These are phyloP conservation scores for Macaria liturata DNA, from an alignment of 2,888 invertebrate genomes.

Conservation along the genomic window DNA sequence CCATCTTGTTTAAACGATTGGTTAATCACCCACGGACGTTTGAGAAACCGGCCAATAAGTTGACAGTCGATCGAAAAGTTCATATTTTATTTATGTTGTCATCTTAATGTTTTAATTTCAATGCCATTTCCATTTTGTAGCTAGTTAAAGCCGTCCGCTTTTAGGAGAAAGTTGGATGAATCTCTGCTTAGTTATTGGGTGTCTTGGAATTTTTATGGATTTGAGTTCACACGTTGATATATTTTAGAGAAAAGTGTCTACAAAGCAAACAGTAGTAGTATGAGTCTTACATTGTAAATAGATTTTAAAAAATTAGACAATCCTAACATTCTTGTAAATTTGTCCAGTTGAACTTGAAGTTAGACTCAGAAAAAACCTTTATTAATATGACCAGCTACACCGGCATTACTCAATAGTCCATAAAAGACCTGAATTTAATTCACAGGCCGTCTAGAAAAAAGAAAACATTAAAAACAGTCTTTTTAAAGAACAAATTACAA, in stretches of 20 bases:
- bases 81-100: constrained; percentile 3
- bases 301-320: too few species aligned
- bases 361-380: too few species aligned
- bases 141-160: constrained; percentile 9
- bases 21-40: constrained; percentile 14
- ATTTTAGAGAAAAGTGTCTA: too few species aligned
- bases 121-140: constrained; percentile 19
- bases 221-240: constrained; percentile 8
- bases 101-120: constrained; percentile 15
- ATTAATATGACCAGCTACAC: too few species aligned
- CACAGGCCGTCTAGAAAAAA: background rate
- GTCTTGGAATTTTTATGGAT: constrained; percentile 16
- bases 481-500: constrained; percentile 1
- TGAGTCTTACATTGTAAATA: too few species aligned
- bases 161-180: constrained; percentile 14
- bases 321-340: too few species aligned
- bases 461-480: background rate
- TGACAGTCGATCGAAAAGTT: constrained; percentile 10
- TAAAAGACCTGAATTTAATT: too few species aligned
- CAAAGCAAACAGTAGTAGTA: too few species aligned
- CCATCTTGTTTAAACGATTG: constrained; percentile 24
- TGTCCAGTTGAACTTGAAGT: too few species aligned
- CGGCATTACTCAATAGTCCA: too few species aligned
- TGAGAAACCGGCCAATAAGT: constrained; percentile 19
- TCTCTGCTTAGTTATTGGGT: constrained; percentile 11